Evolutionary conservation across 1,140 invertebrate genomes (phyloP), one percentile per base, ranked within the genome.

Genomic region (Temnothorax curvispinosus): DNA sequence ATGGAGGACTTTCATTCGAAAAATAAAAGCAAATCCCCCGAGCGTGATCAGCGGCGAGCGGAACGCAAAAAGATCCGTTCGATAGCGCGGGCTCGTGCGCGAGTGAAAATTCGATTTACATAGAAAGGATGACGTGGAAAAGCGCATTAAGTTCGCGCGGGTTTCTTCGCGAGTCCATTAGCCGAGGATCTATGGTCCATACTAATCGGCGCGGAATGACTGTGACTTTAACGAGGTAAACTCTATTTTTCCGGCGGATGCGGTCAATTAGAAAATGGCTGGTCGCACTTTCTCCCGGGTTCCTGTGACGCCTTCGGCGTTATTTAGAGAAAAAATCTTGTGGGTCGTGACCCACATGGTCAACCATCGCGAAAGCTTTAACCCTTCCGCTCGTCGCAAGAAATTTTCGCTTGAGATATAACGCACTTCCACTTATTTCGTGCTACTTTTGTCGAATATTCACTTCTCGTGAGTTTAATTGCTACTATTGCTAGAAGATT

Each of bases 241-340:
- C 80, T 69, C 44, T 85, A 92, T 92, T 94, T 94, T 94, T 92
- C 90, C 92, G 89, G 90, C 92, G 91, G 90, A 94, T 92, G 89
- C 90, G 89, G 91, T 93, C 91, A 92, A 93, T 94, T 92, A 93
- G 91, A 94, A 93, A 94, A 94, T 93, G 74, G 62, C 50, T 77
- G 90, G 67, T 91, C 81, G 91, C 91, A 93, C 93, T 94, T 94
- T 94, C 93, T 93, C 92, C 54, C 75, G 76, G 50, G 64, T 47
- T 62, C 38, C 56, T 44, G 18, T 8, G 9, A 32, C 62, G 52
- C 38, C 27, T 54, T 67, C 47, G 74, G 38, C n/a, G 54, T 13
- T 11, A 13, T 85, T 87, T 60, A 50, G n/a, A 13, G 32, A 76
- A 85, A 8, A 47, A 80, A 85, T 38, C 32, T 85, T 71, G 35